Evolutionary conservation across 2,113 vertebrate genomes (phyloP), one percentile per base, ranked within the genome.

Genomic region (Xenus cinereus): DNA sequence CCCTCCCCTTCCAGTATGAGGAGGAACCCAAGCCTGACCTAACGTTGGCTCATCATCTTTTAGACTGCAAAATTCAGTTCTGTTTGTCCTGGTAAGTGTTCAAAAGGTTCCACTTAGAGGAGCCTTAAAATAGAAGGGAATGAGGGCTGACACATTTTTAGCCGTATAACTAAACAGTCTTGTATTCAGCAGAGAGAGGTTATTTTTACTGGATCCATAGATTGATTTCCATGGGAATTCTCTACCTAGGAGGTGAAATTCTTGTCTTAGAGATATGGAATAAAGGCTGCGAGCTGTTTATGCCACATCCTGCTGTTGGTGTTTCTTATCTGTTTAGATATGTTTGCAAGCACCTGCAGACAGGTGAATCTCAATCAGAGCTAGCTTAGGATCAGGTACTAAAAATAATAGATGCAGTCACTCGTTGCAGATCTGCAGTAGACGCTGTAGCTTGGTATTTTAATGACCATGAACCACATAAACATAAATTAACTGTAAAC

Each of bases 141-240:
- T 85, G 16, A 63, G 23, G 7, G 62, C 77, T 85, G 81, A 86
- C 53, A 60, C 12, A 69, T 59, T 91, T 96, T 91, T 69, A 95
- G n/a, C 28, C 2, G 0, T 37, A 15, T 50, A 95, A 77, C 67
- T 85, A 50, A 76, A 78, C 30, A 68, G 19, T 30, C 11, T 51
- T 76, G 41, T 77, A 77, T 85, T 94, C 82, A 93, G 63, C 37
- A 86, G 75, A 88, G 77, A 82, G 41, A 69, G 18, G 54, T 80
- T 93, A 86, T 93, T 95, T 96, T 87, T 94, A 41, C 82, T 80
- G 87, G 48, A 94, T 94, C 75, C 71, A 88, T 83, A 91, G 71
- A 77, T 20, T 86, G 75, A 96, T 90, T 90, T 90, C 71, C 59
- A 73, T 67, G 68, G 84, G 91, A 95, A 87, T 90, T 86, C 30